Evolutionary conservation across 2,888 invertebrate genomes (phyloP), one percentile per base, ranked within the genome.

Genomic region (Heteropelma amictum): DNA sequence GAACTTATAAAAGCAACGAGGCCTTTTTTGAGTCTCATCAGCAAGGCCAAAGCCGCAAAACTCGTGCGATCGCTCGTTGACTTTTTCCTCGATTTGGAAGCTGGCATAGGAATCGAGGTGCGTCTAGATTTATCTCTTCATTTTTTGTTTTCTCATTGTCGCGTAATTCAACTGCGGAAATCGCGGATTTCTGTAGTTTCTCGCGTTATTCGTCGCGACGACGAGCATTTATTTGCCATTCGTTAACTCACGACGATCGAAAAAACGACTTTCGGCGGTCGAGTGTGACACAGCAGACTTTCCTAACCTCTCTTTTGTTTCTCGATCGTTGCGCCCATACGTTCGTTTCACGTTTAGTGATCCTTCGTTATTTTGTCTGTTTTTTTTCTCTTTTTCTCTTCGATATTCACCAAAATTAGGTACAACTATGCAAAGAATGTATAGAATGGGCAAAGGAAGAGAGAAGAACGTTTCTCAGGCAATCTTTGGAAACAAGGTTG

Each of bases 391-490:
- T 42, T 19, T 42, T 14, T 47, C 12, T 56, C 30, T 26, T 5
- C 6, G 38, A 14, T 14, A 6, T n/a, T n/a, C n/a, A n/a, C n/a
- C n/a, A n/a, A n/a, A 21, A 54, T n/a, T 60, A 89, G 87, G 95
- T 95, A 63, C 95, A 96, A 90, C 90, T 97, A 76, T 97, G 97
- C 90, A 96, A 96, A 91, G 99, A 99, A 91, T 99, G 98, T 91
- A 99, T 99, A 91, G 97, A 98, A 91, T 99, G 99, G 99, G 98
- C 99, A 28, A 98, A 98, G 89, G 96, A 97, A 86, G 99, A 99
- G 89, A 95, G 98, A 80, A 93, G 99, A 81, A 98, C 98, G 17
- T 99, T 99, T 90, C 91, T 99, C 76, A 92, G 99, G 82, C 99
- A 99, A 90, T 97, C 98, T 0, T 90, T 99, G 81, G 98, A 99